Base-by-base conservation (phyloP, 2,888 invertebrate genomes). In the Campoletis raptor region DNA sequence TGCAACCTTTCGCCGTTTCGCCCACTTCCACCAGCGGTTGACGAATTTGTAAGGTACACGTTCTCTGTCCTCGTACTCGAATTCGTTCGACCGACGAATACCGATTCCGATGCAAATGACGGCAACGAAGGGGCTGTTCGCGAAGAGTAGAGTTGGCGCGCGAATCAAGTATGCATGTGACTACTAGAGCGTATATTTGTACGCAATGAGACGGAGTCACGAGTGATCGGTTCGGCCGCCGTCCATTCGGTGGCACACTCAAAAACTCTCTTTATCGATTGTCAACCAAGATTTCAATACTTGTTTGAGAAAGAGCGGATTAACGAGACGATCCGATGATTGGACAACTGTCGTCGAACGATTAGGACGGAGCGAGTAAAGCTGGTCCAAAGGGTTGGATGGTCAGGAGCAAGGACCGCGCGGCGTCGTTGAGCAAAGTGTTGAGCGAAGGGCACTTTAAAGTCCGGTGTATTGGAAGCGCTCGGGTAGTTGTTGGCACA, bases 31-130 rank as follows among this genome's bases (percentile, higher is more conserved):
- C 42, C 45, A 61, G 69, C 40, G 30, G 30, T 30, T 37, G 40
- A 40, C 57, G 69, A 15, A 76, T 52, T 52, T 42, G 79, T 52
- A 74, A 79, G 67, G 79, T 80, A 74, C 61, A 79, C 30, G 64
- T 64, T 52, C 66, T 45, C 83, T 73, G 45, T 67, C 67, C 66
- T 64, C 18, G 30, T 67, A 42, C 61, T 64, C 61, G 64, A 30
- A 61, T 74, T 40, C 42, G 54, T 52, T 70, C 52, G 64, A 48
- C 69, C 74, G 40, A 76, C 70, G 52, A 81, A 81, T 81, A 81
- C 70, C 70, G 77, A 85, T 85, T 85, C 76, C 81, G 52, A 81
- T 81, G 81, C 76, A 76, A 84, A 76, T 84, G 48, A 42, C 54
- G 30, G 73, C 76, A 76, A 77, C 81, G 74, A 84, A 80, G 70